Base-by-base conservation (phyloP, 2,113 vertebrate species). In the Lathamus discolor region DNA sequence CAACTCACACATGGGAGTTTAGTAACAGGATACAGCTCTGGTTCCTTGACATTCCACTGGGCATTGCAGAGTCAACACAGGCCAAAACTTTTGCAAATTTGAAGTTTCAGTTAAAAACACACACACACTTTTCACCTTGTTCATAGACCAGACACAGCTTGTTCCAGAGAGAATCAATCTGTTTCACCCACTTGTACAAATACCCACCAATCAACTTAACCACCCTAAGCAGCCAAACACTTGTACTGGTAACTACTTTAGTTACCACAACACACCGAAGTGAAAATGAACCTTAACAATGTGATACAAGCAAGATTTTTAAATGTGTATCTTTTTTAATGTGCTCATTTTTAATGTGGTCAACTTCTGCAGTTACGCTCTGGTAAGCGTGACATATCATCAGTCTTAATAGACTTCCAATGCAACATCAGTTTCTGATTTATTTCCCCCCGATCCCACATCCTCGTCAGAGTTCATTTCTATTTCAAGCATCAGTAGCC, bases 401-500 rank as follows among this genome's bases (percentile, higher is more conserved):
- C 80, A 62, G 57, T 86, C 92, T 83, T 93, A 93, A 97, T 10
- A 83, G 61, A 95, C 81, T 75, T 94, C 77, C 86, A 95, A 37
- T 66, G 74, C 57, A 95, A 91, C 44, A 87, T 52, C 66, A 79
- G 83, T 57, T 94, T 74, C 86, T 96, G 92, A 93, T 96, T 97
- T 93, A 96, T 87, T 73, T 74, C 54, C 83, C 73, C 72, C 43
- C 70, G 52, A 89, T 52, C 77, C 66, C 73, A 84, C 48, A 82
- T 68, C 57, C 67, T 93, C 54, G 84, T 92, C 57, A 62, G 86
- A 94, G 80, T 59, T 88, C 90, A 66, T 76, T 96, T 88, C 93
- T 88, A 94, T 96, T 96, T 96, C 95, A 97, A 94, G 95, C 96
- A 95, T 79, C 96, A 94, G 62, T 92, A 95, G 83, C 69, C 88